Evolutionary conservation across 1,140 invertebrate species (phyloP), one percentile per base, ranked within the genome.

Genomic region (Brachionus sp.): DNA sequence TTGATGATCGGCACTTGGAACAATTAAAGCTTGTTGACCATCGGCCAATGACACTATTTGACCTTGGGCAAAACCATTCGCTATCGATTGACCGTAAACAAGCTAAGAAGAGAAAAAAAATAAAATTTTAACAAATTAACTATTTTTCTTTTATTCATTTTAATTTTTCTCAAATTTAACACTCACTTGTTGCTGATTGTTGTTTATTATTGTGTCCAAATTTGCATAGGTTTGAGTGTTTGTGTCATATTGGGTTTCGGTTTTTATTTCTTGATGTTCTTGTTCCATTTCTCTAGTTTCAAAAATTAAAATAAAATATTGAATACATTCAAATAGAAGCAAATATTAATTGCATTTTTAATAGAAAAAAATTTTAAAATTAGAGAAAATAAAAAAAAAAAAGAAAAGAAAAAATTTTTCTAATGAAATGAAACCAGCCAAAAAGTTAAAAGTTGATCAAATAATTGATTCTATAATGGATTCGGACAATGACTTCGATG

Each of bases 11-110:
- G 77, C 5, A 35, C 25, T 80, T 80, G 57, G 77, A 29, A 80
- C 50, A 35, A 80, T 62, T 25, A 80, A 35, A 13, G 77, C 77
- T 13, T 80, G 77, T 80, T 80, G 77, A 16, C 77, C 77, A 62
- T 80, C 77, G 23, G 9, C 50, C 5, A 80, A 37, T 5, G 77
- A 33, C 39, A 80, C 39, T 37, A 80, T 42, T 64, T 80, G 77
- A 12, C 50, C 50, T 42, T 80, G 50, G 23, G 62, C 13, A 25
- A 80, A 80, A 5, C 66, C 35, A 70, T 70, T 70, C 3, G 66
- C 7, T 33, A 42, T 70, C 10, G 29, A 39, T 70, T 70, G 66
- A n/a, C 37, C 66, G 37, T 70, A 70, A 70, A 37, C 66, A 16
- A 70, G n/a, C 66, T 70, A 29, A 12, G 7, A 57, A 57, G 12